These are phyloP conservation scores for Lampris incognitus DNA, from an alignment of 2,113 vertebrate species.

Conservation along the genomic window DNA sequence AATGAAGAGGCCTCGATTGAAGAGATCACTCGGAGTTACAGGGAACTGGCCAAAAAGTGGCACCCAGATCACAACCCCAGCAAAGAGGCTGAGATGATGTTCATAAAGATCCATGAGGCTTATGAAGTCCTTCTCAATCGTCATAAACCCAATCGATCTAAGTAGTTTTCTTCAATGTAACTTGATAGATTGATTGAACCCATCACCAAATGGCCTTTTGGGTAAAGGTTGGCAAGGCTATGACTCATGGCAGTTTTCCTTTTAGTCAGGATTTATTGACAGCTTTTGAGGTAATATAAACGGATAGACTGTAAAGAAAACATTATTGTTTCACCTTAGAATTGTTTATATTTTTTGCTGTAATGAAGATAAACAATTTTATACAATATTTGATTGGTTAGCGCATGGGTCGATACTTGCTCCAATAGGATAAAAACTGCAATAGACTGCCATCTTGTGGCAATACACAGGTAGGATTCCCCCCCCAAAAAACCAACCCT, in stretches of 20 bases:
- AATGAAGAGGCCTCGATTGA: conserved; percentile 79
- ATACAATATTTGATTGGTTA: not conserved
- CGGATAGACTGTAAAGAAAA: not conserved
- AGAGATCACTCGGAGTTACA: conserved; percentile 86
- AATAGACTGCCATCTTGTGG: conserved; percentile 74
- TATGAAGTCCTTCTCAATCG: conserved; percentile 83
- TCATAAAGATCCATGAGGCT: conserved; percentile 88
- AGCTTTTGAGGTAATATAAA: not conserved
- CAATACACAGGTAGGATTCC: not conserved
- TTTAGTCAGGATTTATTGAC: conserved; percentile 1
- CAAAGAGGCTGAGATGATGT: conserved; percentile 85
- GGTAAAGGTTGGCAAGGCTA: not conserved
- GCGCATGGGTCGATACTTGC: not conserved
- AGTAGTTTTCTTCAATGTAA: conserved; percentile 38
- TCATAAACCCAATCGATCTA: conserved; percentile 63
- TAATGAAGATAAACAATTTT: not conserved
- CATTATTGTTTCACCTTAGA: not conserved
- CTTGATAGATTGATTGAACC: too few relatives aligned
- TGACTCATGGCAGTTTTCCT: not conserved
- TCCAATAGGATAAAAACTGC: not conserved
- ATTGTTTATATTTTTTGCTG: not conserved
- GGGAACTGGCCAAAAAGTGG: conserved; percentile 88
- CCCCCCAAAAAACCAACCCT: conserved; percentile 11
- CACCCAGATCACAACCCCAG: conserved; percentile 91
- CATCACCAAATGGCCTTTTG: not conserved